Evolutionary conservation across 2,113 vertebrate species (phyloP), one percentile per base, ranked within the genome.

Genomic region (Lepus americanus): DNA sequence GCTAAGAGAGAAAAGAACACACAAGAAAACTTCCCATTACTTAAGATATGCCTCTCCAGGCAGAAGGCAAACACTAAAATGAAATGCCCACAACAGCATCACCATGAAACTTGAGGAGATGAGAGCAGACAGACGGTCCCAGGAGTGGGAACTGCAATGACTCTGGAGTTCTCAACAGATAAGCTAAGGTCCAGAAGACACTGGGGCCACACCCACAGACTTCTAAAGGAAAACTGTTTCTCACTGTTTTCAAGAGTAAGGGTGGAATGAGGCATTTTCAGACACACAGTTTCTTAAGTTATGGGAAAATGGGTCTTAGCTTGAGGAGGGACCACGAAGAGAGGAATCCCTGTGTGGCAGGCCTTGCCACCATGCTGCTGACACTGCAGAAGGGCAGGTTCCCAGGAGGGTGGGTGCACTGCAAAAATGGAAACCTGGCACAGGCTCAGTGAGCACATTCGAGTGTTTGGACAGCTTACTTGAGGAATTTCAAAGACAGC

Each of bases 21-120:
- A 66, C 7, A 55, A 20, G 22, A 87, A 70, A 79, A 72, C 27
- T 87, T 33, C 61, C 55, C 51, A 66, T 83, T 79, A 83, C 1
- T 29, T 53, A 88, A 64, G 25, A 82, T 29, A 20, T 31, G 29
- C 55, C 25, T 77, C 29, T 80, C 76, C 25, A 53, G 74, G 49
- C 8, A 44, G 27, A 77, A 94, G 61, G 25, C 14, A 86, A 31
- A 4, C n/a, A 82, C 5, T 78, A 29, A 80, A 82, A 89, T 31
- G 53, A 88, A 84, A 90, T 31, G 44, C 4, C 25, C 23, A 87
- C 53, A 25, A 53, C 29, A 85, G 53, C 25, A 79, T 29, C 33
- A 67, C 59, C 44, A 79, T 33, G n/a, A 89, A 77, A 93, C 12
- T 29, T 94, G 39, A 92, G 36, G 89, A 66, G 13, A 73, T 74